Evolutionary conservation across 2,113 vertebrate genomes (phyloP), one percentile per base, ranked within the genome.

Genomic region (Menidia beryllina): DNA sequence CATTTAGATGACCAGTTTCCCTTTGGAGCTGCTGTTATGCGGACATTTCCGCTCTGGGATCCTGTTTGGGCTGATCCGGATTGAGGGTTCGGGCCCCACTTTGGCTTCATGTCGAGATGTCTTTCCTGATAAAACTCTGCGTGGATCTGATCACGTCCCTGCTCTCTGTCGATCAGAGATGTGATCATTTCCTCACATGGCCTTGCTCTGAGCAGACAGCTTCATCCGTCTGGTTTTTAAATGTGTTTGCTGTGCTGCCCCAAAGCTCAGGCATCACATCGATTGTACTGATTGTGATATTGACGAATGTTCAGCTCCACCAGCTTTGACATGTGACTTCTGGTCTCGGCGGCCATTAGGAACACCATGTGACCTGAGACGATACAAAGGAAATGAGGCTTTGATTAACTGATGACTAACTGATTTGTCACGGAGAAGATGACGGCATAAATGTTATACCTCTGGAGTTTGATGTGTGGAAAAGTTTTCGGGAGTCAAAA

Each of bases 271-370:
- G 48, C 34, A 4, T 12, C 27, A 2, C 24, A 47, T 66, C 24
- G 72, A 67, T 71, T 9, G 2, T 3, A 11, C 3, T 13, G 11
- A 2, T 17, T 14, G 20, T 13, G 14, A 27, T 69, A 58, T 62
- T 17, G 72, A 68, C 26, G 14, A n/a, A 21, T 43, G 23, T n/a
- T 70, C 55, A 47, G 48, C 45, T 12, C 21, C 62, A 72, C 56
- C 69, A 39, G 54, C 45, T 21, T 20, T 26, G 6, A 64, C 61
- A 64, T 64, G 65, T 56, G 41, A 59, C 67, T 26, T 23, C 55
- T 38, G 21, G 15, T 53, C 49, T 52, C 34, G 26, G 47, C 47
- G 26, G 67, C 24, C 67, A 59, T 41, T 39, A 19, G 52, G 24
- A 21, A 27, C 38, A 8, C 39, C 21, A 19, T 17, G 7, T 50